Evolutionary conservation across 2,888 invertebrate species (phyloP), one percentile per base, ranked within the genome.

Genomic region (Limnephilus marmoratus): DNA sequence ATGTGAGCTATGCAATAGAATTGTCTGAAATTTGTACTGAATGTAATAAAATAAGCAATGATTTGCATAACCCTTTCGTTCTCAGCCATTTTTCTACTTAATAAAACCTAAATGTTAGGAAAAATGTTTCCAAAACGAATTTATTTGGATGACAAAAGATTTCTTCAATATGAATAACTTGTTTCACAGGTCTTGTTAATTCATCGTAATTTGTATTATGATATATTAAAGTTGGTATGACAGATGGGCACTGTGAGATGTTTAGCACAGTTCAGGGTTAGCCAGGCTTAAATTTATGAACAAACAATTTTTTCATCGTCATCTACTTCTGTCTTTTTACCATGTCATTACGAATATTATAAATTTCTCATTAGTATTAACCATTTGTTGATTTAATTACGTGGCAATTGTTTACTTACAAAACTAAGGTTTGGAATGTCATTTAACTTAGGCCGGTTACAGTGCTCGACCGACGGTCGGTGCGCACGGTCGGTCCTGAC

Each of bases 401-500:
- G 34, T 34, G 83, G 83, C 83, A 83, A 83, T 83, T 83, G 83
- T 83, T 83, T 83, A 83, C 83, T 83, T 83, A 83, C 24, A 68
- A 68, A 68, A 68, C 68, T n/a, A 68, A 68, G 68, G 24, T 68
- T n/a, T 24, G 68, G 9, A 68, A 68, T 68, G 68, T 68, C n/a
- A 0, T 68, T 68, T 68, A n/a, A 68, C 18, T 24, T 68, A n/a
- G n/a, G n/a, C n/a, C n/a, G n/a, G n/a, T n/a, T n/a, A n/a, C n/a
- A n/a, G n/a, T n/a, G n/a, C n/a, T n/a, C n/a, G n/a, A n/a, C n/a
- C n/a, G n/a, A n/a, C n/a, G n/a, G n/a, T n/a, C n/a, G n/a, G n/a
- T n/a, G n/a, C n/a, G n/a, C n/a, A n/a, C n/a, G n/a, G n/a, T n/a
- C n/a, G n/a, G n/a, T n/a, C n/a, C n/a, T n/a, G n/a, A n/a, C n/a